Evolutionary conservation across 2,888 invertebrate genomes (phyloP).

Genomic region (Caenorhabditis doughertyi): DNA sequence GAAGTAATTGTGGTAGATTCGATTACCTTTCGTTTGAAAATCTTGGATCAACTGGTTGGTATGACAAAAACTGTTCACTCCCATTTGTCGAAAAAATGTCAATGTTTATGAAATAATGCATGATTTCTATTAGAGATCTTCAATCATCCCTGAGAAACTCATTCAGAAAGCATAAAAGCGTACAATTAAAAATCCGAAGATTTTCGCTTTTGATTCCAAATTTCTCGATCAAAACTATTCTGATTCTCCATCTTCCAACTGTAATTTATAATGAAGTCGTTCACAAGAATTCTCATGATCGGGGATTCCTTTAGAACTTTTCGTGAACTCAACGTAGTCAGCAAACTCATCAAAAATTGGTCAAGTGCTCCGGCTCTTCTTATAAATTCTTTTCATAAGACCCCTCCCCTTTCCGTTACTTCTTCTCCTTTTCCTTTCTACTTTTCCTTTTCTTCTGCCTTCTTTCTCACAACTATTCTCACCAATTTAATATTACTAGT

Average conservation of each 20-base stretch:
- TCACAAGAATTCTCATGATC: conserved; percentile 25
- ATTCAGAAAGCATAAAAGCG: no score
- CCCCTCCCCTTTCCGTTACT: neutral
- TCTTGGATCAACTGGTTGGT: no score
- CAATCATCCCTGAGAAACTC: no score
- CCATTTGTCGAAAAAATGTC: no score
- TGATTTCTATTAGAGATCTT: no score
- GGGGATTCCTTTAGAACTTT: conserved; percentile 13
- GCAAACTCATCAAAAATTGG: conserved; percentile 59
- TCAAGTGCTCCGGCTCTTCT: conserved; percentile 50
- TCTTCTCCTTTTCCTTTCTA: neutral
- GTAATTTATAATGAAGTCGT: neutral
- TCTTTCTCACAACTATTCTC: conserved; percentile 6
- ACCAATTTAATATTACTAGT: conserved; percentile 62
- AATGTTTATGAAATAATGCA: no score
- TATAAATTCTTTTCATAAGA: conserved; percentile 61
- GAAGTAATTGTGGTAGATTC: no score
- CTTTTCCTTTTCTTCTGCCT: neutral
- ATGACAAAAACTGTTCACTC: no score
- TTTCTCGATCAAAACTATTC: no score
- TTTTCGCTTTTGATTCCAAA: no score
- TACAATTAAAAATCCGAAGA: no score
- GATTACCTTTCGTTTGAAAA: no score
- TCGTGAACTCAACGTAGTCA: conserved; percentile 11
- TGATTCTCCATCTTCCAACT: neutral